Conservation (phyloP, 2,797 vertebrate species). For the Cyclopterus lumpus region DNA sequence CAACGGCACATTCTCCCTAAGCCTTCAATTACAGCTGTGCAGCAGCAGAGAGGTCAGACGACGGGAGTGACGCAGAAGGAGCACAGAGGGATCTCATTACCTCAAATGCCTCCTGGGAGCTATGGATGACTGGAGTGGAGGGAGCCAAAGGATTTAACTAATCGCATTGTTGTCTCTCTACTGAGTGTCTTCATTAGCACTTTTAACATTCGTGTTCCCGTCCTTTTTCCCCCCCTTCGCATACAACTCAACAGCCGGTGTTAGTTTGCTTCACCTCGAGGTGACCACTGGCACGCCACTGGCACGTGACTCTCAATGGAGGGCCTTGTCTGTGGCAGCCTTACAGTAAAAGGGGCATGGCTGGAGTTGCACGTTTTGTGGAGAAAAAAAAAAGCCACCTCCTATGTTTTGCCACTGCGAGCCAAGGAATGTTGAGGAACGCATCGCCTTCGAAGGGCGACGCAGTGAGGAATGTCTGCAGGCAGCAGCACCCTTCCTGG, state of each 20-base stretch:
- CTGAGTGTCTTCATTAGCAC: slow-evolving; percentile 56
- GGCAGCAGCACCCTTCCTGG: slow-evolving; percentile 57
- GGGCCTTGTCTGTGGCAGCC: slow-evolving; percentile 64
- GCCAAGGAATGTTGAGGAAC: slow-evolving; percentile 71
- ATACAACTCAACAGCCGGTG: slow-evolving; percentile 9
- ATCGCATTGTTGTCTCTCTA: slow-evolving; percentile 58
- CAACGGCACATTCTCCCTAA: slow-evolving; percentile 57
- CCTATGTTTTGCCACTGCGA: slow-evolving; percentile 59
- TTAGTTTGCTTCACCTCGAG: not conserved
- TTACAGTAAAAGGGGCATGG: slow-evolving; percentile 26
- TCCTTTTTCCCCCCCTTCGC: slow-evolving; percentile 12
- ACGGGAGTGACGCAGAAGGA: slow-evolving; percentile 68
- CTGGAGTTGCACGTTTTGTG: slow-evolving; percentile 63
- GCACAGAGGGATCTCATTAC: slow-evolving; percentile 77
- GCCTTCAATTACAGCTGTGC: slow-evolving; percentile 76
- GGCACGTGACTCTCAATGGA: slow-evolving; percentile 54
- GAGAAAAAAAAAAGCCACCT: slow-evolving; percentile 57
- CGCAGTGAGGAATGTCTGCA: slow-evolving; percentile 69
- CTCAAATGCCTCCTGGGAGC: slow-evolving; percentile 68
- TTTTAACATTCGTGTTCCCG: slow-evolving; percentile 27
- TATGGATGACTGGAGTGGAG: slow-evolving; percentile 56
- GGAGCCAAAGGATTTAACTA: slow-evolving; percentile 63
- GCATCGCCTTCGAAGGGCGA: slow-evolving; percentile 43
- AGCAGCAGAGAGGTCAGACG: slow-evolving; percentile 64
- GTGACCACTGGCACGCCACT: slow-evolving; percentile 6